Base-by-base conservation (phyloP, 2,888 invertebrate genomes). In the Drepana falcataria region DNA sequence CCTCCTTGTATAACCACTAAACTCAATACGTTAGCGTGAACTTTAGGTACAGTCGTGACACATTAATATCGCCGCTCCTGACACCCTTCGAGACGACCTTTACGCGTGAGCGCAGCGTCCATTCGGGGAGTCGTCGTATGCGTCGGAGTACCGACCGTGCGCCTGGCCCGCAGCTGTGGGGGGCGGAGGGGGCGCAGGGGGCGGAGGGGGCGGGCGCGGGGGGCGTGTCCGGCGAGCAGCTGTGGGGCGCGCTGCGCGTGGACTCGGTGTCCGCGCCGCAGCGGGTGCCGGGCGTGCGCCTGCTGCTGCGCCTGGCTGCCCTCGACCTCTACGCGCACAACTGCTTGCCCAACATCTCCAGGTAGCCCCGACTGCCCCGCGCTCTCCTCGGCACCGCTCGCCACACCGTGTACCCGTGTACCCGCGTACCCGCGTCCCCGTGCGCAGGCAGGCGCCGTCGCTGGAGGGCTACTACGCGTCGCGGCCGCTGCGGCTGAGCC, bases 171-270 rank as follows among this genome's bases (percentile, higher is more conserved):
- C 44, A 44, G 44, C 7, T 44, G 44, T 44, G 44, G 44, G 41
- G 41, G 41, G 7, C 6, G 41, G 44, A 44, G 7, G 44, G 44
- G 44, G 44, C 1, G 7, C 9, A 9, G 44, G 9, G 44, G 9
- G 44, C 7, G 44, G 44, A 1, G 7, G 44, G 44, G 4, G 9
- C 9, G 9, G 44, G 9, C 9, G 9, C 44, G 44, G 44, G 44
- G 7, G 4, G 9, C 0, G 79, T 85, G 33, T 64, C 77, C 0
- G 82, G 82, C 1, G 84, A 84, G 48, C 82, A 85, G 56, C 61
- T 90, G 53, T 79, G 79, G 7, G 81, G 83, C 9, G 80, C 75
- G 9, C 57, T 94, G 35, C 91, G 95, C 0, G 87, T 92, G 1
- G 89, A 89, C 59, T 90, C 91, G 6, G 84, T 83, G 62, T 85